Base-by-base conservation (phyloP, 2,797 vertebrate species). In the Eulemur mongoz region DNA sequence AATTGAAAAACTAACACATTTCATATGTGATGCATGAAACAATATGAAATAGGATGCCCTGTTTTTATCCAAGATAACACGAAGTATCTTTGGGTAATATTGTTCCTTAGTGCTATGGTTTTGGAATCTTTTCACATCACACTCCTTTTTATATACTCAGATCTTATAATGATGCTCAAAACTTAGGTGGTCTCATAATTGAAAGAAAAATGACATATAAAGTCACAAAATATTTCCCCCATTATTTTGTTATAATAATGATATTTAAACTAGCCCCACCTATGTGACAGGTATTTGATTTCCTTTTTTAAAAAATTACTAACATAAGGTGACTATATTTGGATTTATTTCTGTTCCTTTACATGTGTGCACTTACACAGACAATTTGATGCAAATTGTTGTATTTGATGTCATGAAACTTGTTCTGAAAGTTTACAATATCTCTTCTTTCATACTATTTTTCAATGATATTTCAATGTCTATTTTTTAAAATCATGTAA, bases 1-100 rank as follows among this genome's bases (percentile, higher is more conserved):
- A 89, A 84, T 1, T 18, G 3, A 88, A 50, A 30, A 61, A 50
- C 57, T 87, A 89, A 78, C 38, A 65, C 2, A 73, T 80, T 80
- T 94, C 35, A 50, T 48, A 89, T 43, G n/a, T 45, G 78, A 97
- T 94, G 50, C 23, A 88, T 79, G 72, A 96, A 35, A 90, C n/a
- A 76, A 69, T 84, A 63, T 63, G 61, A 84, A 78, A 67, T 45
- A 40, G 6, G 13, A 94, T 84, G 4, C 7, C 1, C 4, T 35
- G 4, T 67, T 72, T 17, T 65, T 72, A 88, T 23, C 22, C 9
- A 69, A 65, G 7, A 61, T 9, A 75, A 25, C 7, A 32, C 7
- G 45, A 72, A 18, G 9, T 72, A 43, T 69, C 30, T 35, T 6
- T 76, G 7, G n/a, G 48, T 92, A 59, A 38, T 38, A 3, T 14